phyloP scores from a whole-genome alignment of 2,888 invertebrate genomes.

The Pimpla rufipes region DNA sequence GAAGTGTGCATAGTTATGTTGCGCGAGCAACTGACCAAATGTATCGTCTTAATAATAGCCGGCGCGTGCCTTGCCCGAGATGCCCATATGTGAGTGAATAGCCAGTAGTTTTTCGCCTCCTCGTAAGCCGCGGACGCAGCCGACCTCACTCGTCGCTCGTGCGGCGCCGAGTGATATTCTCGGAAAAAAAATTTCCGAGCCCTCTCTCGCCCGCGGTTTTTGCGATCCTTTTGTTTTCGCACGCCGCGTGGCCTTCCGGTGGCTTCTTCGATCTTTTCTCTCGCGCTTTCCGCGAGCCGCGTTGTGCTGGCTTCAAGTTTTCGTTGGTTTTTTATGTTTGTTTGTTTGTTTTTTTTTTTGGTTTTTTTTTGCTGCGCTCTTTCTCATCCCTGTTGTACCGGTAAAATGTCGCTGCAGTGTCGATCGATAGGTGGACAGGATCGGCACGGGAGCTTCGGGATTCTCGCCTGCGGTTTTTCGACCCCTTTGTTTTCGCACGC shows the following conservation, averaged over 20 bases:
- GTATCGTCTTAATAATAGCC: conserved; percentile 73
- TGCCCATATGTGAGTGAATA: conserved; percentile 74
- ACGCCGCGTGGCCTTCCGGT: no score
- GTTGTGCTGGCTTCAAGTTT: no score
- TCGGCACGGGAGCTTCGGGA: no score
- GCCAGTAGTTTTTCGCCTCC: conserved; percentile 28
- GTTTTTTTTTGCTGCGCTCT: no score
- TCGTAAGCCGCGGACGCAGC: no score
- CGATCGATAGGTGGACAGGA: conserved; percentile 89
- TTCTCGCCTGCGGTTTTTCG: no score
- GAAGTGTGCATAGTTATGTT: conserved; percentile 66
- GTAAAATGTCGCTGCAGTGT: conserved; percentile 22
- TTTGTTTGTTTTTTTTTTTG: conserved; percentile 35
- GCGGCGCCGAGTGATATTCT: not conserved
- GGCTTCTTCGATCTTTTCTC: conserved; percentile 15
- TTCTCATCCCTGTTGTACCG: not conserved
- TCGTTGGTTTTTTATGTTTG: no score
- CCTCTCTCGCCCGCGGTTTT: no score
- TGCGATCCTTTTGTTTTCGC: conserved; percentile 4
- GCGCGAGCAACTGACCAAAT: conserved; percentile 67
- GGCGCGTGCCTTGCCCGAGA: conserved; percentile 73
- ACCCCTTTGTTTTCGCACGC: no score
- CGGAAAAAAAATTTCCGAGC: not conserved
- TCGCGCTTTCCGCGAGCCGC: not conserved
- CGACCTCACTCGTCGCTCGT: conserved; percentile 2